Percentiles rank a stretch among this genome's conserved stretches.
phyloP scores from a whole-genome alignment of 2,113 vertebrate species.

The Chamaetylas fuelleborni region DNA sequence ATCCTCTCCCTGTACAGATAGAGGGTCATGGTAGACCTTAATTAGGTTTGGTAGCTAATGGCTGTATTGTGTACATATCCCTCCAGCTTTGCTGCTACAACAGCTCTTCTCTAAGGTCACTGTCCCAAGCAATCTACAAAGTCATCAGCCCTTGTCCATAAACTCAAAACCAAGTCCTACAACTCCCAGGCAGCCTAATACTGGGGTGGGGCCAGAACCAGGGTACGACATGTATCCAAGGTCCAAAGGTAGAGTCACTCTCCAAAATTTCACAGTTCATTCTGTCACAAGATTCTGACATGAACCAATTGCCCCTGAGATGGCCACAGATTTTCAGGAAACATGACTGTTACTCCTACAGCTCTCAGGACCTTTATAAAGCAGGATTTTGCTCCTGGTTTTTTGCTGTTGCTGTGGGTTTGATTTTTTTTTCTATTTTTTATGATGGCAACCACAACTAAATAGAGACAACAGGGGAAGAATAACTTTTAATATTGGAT shows the following conservation, averaged over 20 bases:
- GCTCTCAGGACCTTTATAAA: background rate
- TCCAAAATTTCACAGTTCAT: background rate
- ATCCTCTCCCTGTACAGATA: background rate
- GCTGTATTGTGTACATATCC: background rate
- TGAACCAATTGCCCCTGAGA: background rate
- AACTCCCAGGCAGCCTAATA: background rate
- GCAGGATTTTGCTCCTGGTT: background rate
- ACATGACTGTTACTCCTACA: background rate
- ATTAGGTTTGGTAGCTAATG: background rate
- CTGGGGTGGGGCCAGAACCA: background rate
- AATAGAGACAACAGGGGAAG: background rate
- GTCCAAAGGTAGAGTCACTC: background rate
- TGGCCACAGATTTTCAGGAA: background rate
- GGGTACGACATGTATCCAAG: rapidly evolving
- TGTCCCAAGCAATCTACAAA: background rate
- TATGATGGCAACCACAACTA: background rate
- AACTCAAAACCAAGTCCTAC: background rate
- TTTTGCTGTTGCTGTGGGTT: background rate
- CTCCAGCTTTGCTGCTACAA: background rate
- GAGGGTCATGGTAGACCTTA: background rate
- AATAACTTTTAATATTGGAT: background rate
- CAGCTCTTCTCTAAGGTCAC: background rate
- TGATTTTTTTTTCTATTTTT: background rate
- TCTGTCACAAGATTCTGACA: background rate
- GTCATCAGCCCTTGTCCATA: background rate